Base-by-base conservation (phyloP, 2,888 invertebrate genomes). In the Thecocarcelia acutangulata region DNA sequence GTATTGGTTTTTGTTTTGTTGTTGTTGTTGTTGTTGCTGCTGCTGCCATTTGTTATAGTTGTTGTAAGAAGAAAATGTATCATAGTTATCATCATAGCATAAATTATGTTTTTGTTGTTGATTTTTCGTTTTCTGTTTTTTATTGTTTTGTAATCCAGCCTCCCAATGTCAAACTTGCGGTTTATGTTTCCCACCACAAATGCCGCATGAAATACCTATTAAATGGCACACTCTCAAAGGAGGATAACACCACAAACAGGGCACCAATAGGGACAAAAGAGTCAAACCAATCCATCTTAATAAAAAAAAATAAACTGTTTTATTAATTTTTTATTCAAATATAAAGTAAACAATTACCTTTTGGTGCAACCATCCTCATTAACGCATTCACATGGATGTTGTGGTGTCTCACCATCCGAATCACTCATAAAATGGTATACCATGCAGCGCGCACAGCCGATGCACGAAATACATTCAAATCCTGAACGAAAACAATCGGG, bases 351-450 rank as follows among this genome's bases (percentile, higher is more conserved):
- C 3, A 19, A 33, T 68, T 17, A 93, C 92, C 97, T 93, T 86
- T 95, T 95, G 73, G 94, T 93, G 91, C 96, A 96, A 79, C 94
- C 93, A 81, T 94, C 93, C 88, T 94, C 94, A n/a, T 92, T 92
- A 37, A 93, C 91, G 91, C 96, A 96, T 83, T 95, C 94, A 92
- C 97, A 98, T 9, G 97, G 97, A 88, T 95, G 96, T 88, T 94
- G 93, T 69, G 94, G 93, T 89, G 95, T 96, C 86, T 97, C 97
- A 1, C 97, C 97, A 88, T 97, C 97, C 1, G 96, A 93, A 91
- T 97, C 97, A 84, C 96, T 93, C 94, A 97, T 95, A 91, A 98
- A 98, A 92, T 98, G 97, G 92, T 97, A 98, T 87, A 97, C 92
- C 94, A 97, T 94, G 87, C 97, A 96, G 92, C 93, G 95, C 17